phyloP scores from a whole-genome alignment of 2,113 vertebrate genomes.

The Notarius quadriscutis region DNA sequence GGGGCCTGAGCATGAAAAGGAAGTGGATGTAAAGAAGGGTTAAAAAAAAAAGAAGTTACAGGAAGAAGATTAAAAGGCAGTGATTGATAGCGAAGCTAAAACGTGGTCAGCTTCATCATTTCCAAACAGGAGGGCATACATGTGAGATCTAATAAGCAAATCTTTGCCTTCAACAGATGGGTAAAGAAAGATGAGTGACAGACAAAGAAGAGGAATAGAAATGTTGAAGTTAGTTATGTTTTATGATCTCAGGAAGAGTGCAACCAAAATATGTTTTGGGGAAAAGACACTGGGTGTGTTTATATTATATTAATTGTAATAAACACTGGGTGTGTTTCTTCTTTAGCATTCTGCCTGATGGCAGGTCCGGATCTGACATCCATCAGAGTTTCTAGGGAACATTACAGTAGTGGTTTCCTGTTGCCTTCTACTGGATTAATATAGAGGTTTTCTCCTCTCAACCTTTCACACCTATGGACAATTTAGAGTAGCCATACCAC shows the following conservation, averaged over 20 bases:
- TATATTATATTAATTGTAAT: no score
- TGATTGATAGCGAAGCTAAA: slow-evolving; percentile 6
- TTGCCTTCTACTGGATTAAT: no score
- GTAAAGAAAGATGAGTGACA: neutral
- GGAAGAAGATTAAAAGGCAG: neutral
- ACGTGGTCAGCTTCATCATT: neutral
- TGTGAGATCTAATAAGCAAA: neutral
- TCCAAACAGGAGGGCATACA: neutral
- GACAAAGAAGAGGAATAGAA: neutral
- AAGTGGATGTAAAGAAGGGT: neutral
- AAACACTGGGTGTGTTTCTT: no score
- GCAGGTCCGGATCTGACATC: no score
- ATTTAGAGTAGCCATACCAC: no score
- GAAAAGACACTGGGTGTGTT: no score
- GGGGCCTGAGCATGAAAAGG: neutral
- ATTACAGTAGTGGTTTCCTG: no score
- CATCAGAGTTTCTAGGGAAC: no score
- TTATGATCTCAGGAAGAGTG: neutral
- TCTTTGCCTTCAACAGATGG: neutral
- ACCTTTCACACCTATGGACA: no score
- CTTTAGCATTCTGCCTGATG: no score
- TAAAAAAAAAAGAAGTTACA: neutral
- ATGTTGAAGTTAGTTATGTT: neutral
- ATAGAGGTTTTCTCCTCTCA: no score
- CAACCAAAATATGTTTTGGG: neutral